Evolutionary conservation across 2,113 vertebrate genomes (phyloP).

Genomic region (Pelobates fuscus): DNA sequence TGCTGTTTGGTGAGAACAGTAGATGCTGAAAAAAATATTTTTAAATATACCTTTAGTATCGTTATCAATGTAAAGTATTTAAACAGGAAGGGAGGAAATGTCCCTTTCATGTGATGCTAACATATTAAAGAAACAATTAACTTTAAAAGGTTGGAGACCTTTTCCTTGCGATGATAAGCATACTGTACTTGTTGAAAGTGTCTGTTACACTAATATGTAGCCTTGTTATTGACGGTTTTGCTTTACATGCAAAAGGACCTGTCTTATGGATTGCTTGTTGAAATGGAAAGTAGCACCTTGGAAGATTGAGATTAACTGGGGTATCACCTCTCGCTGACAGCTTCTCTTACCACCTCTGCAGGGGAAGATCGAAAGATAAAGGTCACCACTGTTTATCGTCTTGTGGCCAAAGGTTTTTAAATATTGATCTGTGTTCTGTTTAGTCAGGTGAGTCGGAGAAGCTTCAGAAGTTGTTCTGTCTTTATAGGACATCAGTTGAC

Average conservation of each 20-base stretch:
- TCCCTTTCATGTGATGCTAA: background rate
- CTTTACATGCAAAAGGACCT: constrained; percentile 9
- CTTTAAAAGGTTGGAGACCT: background rate
- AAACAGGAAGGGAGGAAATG: too few species aligned
- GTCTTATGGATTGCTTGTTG: background rate
- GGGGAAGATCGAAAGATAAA: constrained; percentile 25
- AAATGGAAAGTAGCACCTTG: constrained; percentile 28
- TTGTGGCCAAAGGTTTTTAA: background rate
- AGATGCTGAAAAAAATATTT: too few species aligned
- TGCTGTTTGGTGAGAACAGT: too few species aligned
- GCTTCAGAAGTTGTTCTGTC: background rate
- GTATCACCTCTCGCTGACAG: constrained; percentile 26
- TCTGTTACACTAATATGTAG: constrained; percentile 1
- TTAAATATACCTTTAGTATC: too few species aligned
- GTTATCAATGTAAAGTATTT: too few species aligned
- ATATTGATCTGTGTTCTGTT: constrained; percentile 8
- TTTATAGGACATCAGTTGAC: background rate
- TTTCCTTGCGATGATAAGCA: background rate
- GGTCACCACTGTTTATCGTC: constrained; percentile 9
- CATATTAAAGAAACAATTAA: background rate
- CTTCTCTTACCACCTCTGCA: constrained; percentile 18
- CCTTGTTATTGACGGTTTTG: constrained; percentile 9
- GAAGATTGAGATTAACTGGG: constrained; percentile 15
- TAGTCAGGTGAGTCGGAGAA: background rate
- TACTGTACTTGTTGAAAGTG: background rate